Base-by-base conservation (phyloP, 2,113 vertebrate species). In the Ramphastos sulfuratus region DNA sequence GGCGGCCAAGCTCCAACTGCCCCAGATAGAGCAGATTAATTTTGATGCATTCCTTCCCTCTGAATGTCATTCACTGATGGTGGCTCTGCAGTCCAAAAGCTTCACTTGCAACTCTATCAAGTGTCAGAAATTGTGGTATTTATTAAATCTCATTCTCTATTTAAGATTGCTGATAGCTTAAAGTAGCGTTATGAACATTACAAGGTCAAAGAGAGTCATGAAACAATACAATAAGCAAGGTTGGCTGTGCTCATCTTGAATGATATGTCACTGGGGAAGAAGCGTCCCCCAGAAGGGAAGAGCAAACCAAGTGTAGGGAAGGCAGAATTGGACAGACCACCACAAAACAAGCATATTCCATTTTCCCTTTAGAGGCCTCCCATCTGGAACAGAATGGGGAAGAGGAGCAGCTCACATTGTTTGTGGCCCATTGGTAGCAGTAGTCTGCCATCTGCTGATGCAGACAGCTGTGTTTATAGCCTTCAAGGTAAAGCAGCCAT, bases 381-480 rank as follows among this genome's bases (percentile, higher is more conserved):
- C 92, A 84, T 93, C 86, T 69, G 83, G 94, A 91, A 9, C 39
- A 27, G 78, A 4, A 10, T 0, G 1, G 2, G 56, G 31, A 55
- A 46, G 66, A 78, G 63, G 75, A 84, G 18, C 60, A 46, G 84
- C 23, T 89, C 83, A 48, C 12, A 37, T 18, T 80, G 87, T 91
- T 77, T 48, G 89, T n/a, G 84, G 91, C 59, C 75, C 84, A 33
- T 7, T 66, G 84, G 94, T 94, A 91, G 94, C 90, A 39, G 94
- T 58, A 25, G 76, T 60, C 93, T 94, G 94, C 92, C 94, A 93
- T 88, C 95, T 96, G 94, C 93, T 75, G 66, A 89, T 79, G 50
- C 37, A 30, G 23, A 4, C 94, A 94, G 91, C 97, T 95, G 94
- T 56, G 89, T 12, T 78, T 46, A 55, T 39, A 71, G 87, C 93